Conservation (phyloP, 1,140 invertebrate species). For the Polypedilum vanderplanki region DNA sequence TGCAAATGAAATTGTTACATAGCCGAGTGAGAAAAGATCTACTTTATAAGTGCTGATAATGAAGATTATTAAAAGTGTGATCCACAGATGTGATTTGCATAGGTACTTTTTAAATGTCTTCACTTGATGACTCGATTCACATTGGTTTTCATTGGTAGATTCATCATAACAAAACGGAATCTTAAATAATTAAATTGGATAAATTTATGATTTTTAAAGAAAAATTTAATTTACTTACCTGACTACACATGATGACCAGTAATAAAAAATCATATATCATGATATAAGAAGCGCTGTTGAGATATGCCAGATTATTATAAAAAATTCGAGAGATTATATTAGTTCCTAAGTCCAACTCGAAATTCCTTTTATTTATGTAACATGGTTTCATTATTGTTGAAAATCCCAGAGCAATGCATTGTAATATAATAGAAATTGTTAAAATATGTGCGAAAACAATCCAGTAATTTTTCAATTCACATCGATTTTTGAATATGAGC, state of each 20-base stretch:
- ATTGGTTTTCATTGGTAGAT: too few species aligned
- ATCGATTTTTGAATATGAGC: conserved; percentile 61
- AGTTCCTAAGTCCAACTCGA: too few species aligned
- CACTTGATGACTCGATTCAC: background rate
- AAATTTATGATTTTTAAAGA: too few species aligned
- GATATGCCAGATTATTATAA: conserved; percentile 43
- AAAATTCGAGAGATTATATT: conserved; percentile 33
- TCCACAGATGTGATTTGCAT: conserved; percentile 81
- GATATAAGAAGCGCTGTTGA: background rate
- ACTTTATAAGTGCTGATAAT: conserved; percentile 82
- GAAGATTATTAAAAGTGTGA: conserved; percentile 85
- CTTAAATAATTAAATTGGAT: too few species aligned
- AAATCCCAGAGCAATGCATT: conserved; percentile 68
- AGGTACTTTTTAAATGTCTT: conserved; percentile 73
- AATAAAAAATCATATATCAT: background rate
- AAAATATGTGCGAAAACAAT: conserved; percentile 70
- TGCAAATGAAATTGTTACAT: conserved; percentile 83
- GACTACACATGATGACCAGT: background rate
- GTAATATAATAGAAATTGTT: conserved; percentile 68
- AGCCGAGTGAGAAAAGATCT: conserved; percentile 87
- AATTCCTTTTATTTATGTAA: conserved; percentile 20
- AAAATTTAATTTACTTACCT: background rate
- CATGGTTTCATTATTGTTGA: background rate
- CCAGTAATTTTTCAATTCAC: conserved; percentile 65
- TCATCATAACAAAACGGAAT: too few species aligned